Base-by-base conservation (phyloP, 1,140 invertebrate genomes). In the Saccostrea glomerata region DNA sequence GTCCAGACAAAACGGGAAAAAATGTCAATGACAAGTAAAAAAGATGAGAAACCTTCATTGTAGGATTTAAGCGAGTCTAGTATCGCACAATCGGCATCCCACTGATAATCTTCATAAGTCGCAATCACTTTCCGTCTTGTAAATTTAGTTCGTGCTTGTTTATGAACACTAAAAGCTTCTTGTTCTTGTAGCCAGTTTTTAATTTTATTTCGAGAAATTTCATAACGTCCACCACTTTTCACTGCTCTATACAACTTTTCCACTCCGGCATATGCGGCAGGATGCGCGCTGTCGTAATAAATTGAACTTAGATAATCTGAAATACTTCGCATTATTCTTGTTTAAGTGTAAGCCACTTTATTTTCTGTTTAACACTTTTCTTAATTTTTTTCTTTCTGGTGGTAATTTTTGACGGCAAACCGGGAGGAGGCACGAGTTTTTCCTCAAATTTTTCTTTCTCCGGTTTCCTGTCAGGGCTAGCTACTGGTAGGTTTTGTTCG, bases 271-370 rank as follows among this genome's bases (percentile, higher is more conserved):
- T 23, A 90, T 3, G 85, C 82, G 7, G 58, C 87, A 4, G 87
- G 30, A 47, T 90, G 87, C 9, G 84, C 73, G n/a, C 87, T 82
- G 55, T 90, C 89, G 87, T 88, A 90, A 47, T 90, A 90, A 47
- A 47, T 47, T 47, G 6, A 88, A 85, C 47, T 47, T 1, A 47
- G 47, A 47, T 47, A 47, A 47, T 47, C 47, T 47, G 47, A 47
- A 7, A 47, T 47, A 47, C 47, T 47, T 47, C 6, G 47, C 47
- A 47, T 47, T 47, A 47, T 47, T 7, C 47, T 47, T 47, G 47
- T 47, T 47, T 47, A 47, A 47, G 47, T 47, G 47, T 47, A 47
- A 47, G 47, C 47, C 47, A 47, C 47, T 47, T 47, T 47, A 47
- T 47, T 47, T 47, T 47, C 47, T 47, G 47, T 47, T 47, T 47